Base-by-base conservation (phyloP, 2,113 vertebrate genomes). In the Symphodus melops region DNA sequence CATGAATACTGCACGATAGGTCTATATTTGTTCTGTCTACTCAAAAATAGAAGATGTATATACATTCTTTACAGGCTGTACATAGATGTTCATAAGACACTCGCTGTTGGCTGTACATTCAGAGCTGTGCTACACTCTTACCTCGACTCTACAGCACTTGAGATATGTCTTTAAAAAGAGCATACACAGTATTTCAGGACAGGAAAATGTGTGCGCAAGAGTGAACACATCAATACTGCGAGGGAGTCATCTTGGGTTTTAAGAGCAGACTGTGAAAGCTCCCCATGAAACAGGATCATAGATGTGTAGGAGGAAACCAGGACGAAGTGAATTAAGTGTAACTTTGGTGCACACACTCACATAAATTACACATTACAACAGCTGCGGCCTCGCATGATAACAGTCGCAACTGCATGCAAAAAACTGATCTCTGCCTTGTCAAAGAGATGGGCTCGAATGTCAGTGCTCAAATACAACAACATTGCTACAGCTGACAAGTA, bases 21-120 rank as follows among this genome's bases (percentile, higher is more conserved):
- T 62, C 20, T 57, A 72, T 61, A 71, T 77, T 28, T 51, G 9
- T 51, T 58, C 17, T 25, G 23, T 82, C 64, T 57, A 82, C 55
- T 61, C 25, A 66, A 84, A 48, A 86, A 87, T 72, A 88, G 72
- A 86, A 57, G 33, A 57, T 70, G 80, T 65, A 79, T 57, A 87
- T 68, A 51, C 3, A 80, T 0, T 48, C 51, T 87, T 68, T 73
- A 86, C 69, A 86, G n/a, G 63, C 65, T 84, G 60, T 83, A 89
- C 83, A 88, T 48, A 3, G 41, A 83, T 59, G 8, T 33, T 80
- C 3, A 20, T 81, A 88, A 88, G 77, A 89, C 89, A 90, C 86
- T 82, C 57, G 73, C 69, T 64, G 69, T 65, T 61, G 12, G 57
- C 65, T 64, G 54, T 82, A 88, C 87, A 86, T 90, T 87, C 69